Conservation (phyloP, 2,113 vertebrate species). For the Scopus umbretta region DNA sequence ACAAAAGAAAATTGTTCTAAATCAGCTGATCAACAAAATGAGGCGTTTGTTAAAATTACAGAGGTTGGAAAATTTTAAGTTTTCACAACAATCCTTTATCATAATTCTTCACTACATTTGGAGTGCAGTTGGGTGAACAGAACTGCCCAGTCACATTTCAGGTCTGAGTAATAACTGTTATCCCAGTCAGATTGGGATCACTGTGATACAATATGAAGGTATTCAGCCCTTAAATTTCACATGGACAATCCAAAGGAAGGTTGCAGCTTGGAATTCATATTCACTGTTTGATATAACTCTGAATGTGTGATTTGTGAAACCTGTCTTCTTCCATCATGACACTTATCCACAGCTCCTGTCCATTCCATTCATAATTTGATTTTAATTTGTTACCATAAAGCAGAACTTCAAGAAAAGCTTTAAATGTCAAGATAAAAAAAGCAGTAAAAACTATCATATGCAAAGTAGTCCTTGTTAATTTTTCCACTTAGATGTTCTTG, state of each 20-base stretch:
- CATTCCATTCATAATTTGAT: background rate
- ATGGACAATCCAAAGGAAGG: background rate
- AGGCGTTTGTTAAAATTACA: background rate
- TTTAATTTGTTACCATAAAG: background rate
- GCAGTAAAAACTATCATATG: background rate
- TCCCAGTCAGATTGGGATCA: background rate
- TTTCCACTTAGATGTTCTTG: background rate
- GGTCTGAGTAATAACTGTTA: background rate
- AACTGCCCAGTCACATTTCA: background rate
- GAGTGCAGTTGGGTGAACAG: background rate
- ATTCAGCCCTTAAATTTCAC: background rate
- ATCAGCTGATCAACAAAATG: background rate
- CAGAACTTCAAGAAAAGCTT: background rate
- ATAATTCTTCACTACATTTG: background rate
- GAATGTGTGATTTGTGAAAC: background rate
- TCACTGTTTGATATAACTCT: background rate
- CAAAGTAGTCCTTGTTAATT: background rate
- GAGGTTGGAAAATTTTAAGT: background rate
- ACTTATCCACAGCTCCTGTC: background rate
- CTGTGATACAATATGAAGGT: accelerated
- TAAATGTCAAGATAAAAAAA: background rate
- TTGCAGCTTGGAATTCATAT: background rate
- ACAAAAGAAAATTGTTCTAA: background rate
- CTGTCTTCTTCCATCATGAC: background rate
- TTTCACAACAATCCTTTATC: background rate